phyloP scores from a whole-genome alignment of 2,797 vertebrate species.

The Darevskia mixta region DNA sequence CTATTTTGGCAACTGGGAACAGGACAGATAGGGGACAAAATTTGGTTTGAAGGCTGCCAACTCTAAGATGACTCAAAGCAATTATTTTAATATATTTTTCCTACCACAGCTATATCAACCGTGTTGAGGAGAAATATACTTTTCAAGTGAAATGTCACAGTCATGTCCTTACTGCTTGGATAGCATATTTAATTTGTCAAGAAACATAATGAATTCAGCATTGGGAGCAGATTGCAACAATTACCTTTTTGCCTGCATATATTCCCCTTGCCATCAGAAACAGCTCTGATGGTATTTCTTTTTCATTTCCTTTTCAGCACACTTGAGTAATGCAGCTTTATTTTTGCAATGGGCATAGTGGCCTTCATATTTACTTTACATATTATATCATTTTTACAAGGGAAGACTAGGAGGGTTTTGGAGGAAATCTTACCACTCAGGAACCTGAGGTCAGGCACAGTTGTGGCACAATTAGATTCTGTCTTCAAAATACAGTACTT shows the following conservation, averaged over 20 bases:
- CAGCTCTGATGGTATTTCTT: background rate
- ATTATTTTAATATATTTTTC: background rate
- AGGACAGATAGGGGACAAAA: background rate
- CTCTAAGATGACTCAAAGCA: background rate
- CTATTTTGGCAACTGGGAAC: background rate
- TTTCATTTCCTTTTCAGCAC: background rate
- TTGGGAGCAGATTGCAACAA: background rate
- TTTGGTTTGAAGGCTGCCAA: background rate
- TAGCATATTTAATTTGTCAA: constrained; percentile 40
- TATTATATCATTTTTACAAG: background rate
- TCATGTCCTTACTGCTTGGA: constrained; percentile 27
- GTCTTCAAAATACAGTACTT: background rate
- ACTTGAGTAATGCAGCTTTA: background rate
- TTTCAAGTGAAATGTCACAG: constrained; percentile 47
- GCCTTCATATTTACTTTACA: background rate
- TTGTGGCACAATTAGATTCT: background rate
- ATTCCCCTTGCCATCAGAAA: background rate
- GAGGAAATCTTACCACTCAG: background rate
- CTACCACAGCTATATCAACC: constrained; percentile 8
- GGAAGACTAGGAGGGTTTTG: background rate
- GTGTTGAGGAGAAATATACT: constrained; percentile 5
- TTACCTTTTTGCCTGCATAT: background rate
- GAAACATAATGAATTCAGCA: constrained; percentile 15
- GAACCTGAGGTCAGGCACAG: background rate
- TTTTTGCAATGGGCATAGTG: background rate